A percentile compares a stretch with the other conserved stretches of the same genome.
Conservation (phyloP, 2,888 invertebrate species). For the Dione vanillae region DNA sequence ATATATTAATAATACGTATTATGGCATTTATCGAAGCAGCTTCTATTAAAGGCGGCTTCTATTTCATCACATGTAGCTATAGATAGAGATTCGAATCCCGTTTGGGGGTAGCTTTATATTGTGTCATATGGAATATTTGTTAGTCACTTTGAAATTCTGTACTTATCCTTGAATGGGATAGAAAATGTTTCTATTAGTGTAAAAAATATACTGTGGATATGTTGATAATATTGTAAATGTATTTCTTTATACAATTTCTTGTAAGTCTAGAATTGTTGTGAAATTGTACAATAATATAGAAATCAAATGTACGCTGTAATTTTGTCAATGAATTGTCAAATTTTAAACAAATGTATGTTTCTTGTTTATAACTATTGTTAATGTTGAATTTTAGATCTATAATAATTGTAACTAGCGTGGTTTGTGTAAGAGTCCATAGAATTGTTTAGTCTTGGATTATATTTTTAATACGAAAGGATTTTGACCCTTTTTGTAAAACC, state of each 20-base stretch:
- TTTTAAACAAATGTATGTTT: not conserved
- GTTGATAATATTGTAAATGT: not conserved
- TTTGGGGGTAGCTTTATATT: not conserved
- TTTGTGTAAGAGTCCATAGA: too few species aligned
- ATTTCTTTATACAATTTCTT: not conserved
- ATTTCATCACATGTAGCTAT: too few species aligned
- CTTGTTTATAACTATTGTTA: too few species aligned
- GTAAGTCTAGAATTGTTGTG: not conserved
- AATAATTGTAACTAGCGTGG: too few species aligned
- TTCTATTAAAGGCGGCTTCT: not conserved
- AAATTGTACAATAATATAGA: not conserved
- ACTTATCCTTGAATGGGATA: too few species aligned
- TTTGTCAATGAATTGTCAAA: not conserved
- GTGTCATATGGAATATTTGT: not conserved
- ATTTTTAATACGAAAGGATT: too few species aligned
- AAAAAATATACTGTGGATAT: not conserved
- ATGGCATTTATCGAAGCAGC: slow-evolving; percentile 1
- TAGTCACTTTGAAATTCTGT: not conserved
- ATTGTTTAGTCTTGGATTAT: too few species aligned
- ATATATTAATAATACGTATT: too few species aligned
- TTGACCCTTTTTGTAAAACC: too few species aligned
- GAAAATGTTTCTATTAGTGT: not conserved
- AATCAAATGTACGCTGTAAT: not conserved
- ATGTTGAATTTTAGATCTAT: too few species aligned
- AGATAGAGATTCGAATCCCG: not conserved